Conservation (phyloP, 2,888 invertebrate genomes). For the Leptothorax acervorum region DNA sequence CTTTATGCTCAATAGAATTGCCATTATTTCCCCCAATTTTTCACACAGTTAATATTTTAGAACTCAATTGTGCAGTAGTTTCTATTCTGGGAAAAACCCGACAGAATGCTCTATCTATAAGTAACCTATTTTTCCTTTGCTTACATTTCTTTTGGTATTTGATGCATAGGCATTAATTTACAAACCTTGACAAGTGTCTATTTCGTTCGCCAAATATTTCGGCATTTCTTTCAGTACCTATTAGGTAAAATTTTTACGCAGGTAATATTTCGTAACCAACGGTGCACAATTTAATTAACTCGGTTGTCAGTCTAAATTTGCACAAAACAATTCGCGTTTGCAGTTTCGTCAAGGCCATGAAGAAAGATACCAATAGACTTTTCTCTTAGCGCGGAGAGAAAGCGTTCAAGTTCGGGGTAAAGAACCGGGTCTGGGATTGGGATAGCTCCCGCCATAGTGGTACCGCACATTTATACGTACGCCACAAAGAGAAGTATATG, state of each 20-base stretch:
- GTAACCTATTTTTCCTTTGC: no score
- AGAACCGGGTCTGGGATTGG: not conserved
- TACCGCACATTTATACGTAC: conserved; percentile 33
- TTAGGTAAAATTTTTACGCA: not conserved
- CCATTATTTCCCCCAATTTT: no score
- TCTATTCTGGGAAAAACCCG: not conserved
- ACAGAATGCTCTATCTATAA: not conserved
- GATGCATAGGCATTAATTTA: no score
- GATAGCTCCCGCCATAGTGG: conserved; percentile 31
- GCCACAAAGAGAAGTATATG: not conserved
- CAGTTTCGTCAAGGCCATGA: no score
- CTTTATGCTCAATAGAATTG: not conserved
- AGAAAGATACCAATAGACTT: no score
- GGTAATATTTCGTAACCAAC: not conserved
- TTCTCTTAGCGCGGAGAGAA: not conserved
- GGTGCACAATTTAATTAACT: not conserved
- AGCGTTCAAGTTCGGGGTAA: not conserved
- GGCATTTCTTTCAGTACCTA: not conserved
- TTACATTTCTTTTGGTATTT: not conserved
- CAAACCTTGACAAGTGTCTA: not conserved
- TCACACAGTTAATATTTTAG: no score
- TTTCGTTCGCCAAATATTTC: not conserved
- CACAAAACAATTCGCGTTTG: not conserved
- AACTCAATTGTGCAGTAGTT: not conserved
- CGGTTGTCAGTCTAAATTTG: not conserved